phyloP scores from a whole-genome alignment of 2,888 invertebrate species.

The Xanthia togata region DNA sequence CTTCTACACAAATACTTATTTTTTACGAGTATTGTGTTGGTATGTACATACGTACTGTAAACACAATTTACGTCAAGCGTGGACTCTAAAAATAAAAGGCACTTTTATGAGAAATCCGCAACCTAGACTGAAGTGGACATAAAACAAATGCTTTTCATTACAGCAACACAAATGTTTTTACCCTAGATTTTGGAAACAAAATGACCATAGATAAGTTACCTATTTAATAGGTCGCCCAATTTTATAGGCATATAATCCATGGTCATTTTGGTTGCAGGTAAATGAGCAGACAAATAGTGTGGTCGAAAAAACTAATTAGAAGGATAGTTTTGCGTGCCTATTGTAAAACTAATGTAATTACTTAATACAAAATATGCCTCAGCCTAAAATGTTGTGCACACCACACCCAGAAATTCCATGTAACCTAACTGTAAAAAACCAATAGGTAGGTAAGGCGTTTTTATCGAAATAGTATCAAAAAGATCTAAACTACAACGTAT shows the following conservation, averaged over 20 bases:
- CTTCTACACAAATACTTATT: slow-evolving; percentile 33
- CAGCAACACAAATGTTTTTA: neutral
- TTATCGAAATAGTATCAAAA: neutral
- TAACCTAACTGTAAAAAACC: no score
- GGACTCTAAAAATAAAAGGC: slow-evolving; percentile 44
- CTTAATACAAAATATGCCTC: neutral
- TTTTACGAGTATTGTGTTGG: slow-evolving; percentile 37
- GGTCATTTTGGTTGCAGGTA: neutral
- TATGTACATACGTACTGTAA: slow-evolving; percentile 20
- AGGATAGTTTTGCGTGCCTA: neutral
- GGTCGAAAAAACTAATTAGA: neutral
- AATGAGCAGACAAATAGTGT: neutral
- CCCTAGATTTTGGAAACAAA: slow-evolving; percentile 12
- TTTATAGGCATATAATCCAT: neutral
- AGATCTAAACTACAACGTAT: neutral
- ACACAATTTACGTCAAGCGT: slow-evolving; percentile 26
- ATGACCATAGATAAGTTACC: neutral
- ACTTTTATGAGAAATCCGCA: slow-evolving; percentile 39
- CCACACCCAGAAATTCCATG: neutral
- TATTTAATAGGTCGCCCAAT: no score
- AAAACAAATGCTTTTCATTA: slow-evolving; percentile 43
- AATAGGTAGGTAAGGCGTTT: neutral
- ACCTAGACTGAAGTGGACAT: slow-evolving; percentile 32
- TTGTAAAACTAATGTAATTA: neutral
- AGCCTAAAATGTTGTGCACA: neutral